A percentile compares a stretch with the other conserved stretches of the same genome.
Evolutionary conservation across 2,888 invertebrate species (phyloP).

Genomic region (Coelopa pilipes): DNA sequence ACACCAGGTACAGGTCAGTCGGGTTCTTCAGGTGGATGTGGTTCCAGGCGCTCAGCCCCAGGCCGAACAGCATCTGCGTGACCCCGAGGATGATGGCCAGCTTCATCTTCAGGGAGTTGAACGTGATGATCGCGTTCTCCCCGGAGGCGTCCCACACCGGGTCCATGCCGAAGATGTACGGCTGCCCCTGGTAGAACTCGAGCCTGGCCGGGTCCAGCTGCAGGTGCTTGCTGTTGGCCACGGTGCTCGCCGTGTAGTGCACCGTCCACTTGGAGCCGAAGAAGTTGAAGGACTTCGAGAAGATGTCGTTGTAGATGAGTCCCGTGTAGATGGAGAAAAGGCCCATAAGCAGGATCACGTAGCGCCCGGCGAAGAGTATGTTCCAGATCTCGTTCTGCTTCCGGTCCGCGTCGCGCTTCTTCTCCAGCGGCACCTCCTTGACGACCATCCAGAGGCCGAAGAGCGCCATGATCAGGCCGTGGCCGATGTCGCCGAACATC

Average conservation of each 20-base stretch:
- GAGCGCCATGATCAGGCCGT: constrained; percentile 83
- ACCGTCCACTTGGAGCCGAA: constrained; percentile 88
- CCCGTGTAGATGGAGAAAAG: constrained; percentile 97
- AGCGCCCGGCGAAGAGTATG: constrained; percentile 96
- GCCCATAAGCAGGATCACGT: constrained; percentile 96
- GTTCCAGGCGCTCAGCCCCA: constrained; percentile 81
- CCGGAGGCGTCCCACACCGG: constrained; percentile 78
- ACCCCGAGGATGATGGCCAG: constrained; percentile 93
- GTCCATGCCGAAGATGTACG: constrained; percentile 84
- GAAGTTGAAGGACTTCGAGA: constrained; percentile 91
- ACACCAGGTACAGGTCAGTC: constrained; percentile 79
- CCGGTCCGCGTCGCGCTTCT: constrained; percentile 66
- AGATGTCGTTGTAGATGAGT: constrained; percentile 94
- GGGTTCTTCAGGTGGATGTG: constrained; percentile 76
- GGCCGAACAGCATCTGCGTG: constrained; percentile 93
- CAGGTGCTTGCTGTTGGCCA: constrained; percentile 66
- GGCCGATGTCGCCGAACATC: constrained; percentile 96
- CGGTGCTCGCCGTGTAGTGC: constrained; percentile 68
- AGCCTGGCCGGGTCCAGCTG: constrained; percentile 73
- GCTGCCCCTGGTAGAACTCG: constrained; percentile 63
- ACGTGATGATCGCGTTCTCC: constrained; percentile 88
- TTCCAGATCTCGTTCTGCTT: constrained; percentile 88
- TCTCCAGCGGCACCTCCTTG: constrained; percentile 78
- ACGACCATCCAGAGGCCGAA: constrained; percentile 85
- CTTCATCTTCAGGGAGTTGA: constrained; percentile 97